Evolutionary conservation across 2,888 invertebrate genomes (phyloP), one percentile per base, ranked within the genome.

Genomic region (Apotomis capreana): DNA sequence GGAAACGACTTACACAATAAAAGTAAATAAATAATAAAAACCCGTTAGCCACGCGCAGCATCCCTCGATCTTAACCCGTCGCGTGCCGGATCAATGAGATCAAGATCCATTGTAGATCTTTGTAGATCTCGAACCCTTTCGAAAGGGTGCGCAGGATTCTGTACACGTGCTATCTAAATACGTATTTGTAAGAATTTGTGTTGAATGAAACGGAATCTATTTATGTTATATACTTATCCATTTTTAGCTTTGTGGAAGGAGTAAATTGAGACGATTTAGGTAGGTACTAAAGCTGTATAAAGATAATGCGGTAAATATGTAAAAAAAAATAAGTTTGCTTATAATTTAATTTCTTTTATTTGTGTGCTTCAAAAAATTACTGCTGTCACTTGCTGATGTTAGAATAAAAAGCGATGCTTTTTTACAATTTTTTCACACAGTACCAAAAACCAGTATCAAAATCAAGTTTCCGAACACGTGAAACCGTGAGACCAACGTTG

Each of bases 111-210:
- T 89, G 65, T 65, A 65, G 87, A 89, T 90, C 91, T 88, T 88
- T 89, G 65, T 65, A 65, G 87, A 89, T 90, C 91, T 88, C 83
- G 74, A 63, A 79, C 89, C 87, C 85, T 87, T 84, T 76, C 79
- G 84, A 89, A 89, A 90, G 89, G 89, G 88, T 89, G 88, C 89
- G 89, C 89, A 82, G 87, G 91, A 92, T 89, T 91, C 91, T 91
- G 91, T 87, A 83, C 91, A 86, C 91, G 90, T 88, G 91, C 85
- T 70, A 59, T 70, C 59, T 72, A 62, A 15, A 62, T 8, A 15
- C 51, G 37, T 51, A 59, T 70, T 70, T 70, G 55, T 65, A 60
- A 54, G 63, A 37, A n/a, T 12, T 9, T 65, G n/a, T 57, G 26
- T 65, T 0, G 49, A n/a, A 49, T n/a, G 13, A 26, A 0, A 9